Base-by-base conservation (phyloP, 2,888 invertebrate genomes). In the Lamproptera curius region DNA sequence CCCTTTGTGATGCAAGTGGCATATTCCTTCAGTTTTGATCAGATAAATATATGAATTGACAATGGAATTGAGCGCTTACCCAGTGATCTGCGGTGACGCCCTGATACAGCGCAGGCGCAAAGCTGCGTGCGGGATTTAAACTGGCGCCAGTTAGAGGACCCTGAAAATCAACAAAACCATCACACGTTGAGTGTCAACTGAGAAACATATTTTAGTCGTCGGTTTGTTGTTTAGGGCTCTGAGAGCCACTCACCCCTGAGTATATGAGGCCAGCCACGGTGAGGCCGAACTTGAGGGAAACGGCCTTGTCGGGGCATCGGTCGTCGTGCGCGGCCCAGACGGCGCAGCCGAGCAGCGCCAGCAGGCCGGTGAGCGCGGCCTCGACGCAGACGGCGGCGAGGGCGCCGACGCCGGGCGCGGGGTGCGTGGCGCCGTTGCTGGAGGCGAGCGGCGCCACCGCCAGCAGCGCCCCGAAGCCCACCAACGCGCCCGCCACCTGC, bases 21-120 rank as follows among this genome's bases (percentile, higher is more conserved):
- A n/a, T n/a, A n/a, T n/a, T n/a, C n/a, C n/a, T n/a, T n/a, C n/a
- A n/a, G 23, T 23, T 23, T 23, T 23, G 8, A 23, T 4, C 8
- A 6, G 23, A 8, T 6, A 8, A 6, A 23, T 23, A 8, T 23
- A 6, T 23, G 8, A 23, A 23, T 6, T 6, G 5, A 23, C 4
- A 23, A 6, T 6, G 23, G 23, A 4, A 23, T 23, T 28, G n/a
- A 20, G 6, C 20, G 16, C 42, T 86, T 65, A 92, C 89, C 94
- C 94, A 95, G 59, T 94, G 94, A 43, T 70, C 34, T 5, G 48
- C 9, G 89, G 93, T 94, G 50, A 83, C 72, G 6, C 78, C 79
- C 58, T 91, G 91, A 75, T 92, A 88, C 13, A 94, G 64, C 2
- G 94, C 94, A 0, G 95, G 94, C 1, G 89, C 95, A 49, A 95